phyloP scores from a whole-genome alignment of 2,113 vertebrate genomes.

The Eolophus roseicapilla region DNA sequence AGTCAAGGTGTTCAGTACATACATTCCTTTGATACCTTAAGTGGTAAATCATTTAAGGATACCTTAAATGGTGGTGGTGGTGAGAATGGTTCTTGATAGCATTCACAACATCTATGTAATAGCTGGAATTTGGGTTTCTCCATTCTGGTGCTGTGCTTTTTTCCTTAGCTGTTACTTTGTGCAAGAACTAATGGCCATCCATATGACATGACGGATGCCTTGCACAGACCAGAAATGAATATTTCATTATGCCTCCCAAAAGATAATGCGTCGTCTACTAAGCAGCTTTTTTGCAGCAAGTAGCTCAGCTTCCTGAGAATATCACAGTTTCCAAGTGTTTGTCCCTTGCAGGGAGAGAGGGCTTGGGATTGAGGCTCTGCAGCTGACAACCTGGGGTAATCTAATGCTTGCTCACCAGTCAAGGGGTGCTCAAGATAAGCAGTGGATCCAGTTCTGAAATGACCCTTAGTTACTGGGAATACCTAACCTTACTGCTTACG shows the following conservation, averaged over 20 bases:
- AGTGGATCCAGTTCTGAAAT: background rate
- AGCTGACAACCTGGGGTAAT: background rate
- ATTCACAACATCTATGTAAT: rapidly evolving
- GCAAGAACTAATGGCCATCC: background rate
- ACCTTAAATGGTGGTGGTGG: background rate
- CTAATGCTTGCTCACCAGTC: background rate
- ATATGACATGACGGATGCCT: background rate
- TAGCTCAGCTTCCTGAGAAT: background rate
- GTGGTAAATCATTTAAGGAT: background rate
- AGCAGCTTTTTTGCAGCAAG: background rate
- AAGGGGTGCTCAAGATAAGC: background rate
- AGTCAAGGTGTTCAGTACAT: background rate
- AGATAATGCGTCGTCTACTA: background rate
- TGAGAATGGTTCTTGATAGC: background rate
- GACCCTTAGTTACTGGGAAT: background rate
- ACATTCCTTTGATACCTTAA: background rate
- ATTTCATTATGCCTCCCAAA: background rate
- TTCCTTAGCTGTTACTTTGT: background rate
- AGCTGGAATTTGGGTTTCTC: background rate
- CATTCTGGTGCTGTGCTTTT: background rate
- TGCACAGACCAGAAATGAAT: background rate
- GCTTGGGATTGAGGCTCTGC: background rate
- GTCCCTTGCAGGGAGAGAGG: background rate
- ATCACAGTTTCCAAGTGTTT: background rate
- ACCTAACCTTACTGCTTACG: background rate